Conservation (phyloP, 1,140 invertebrate species). For the Pseudobourletiella spinata region DNA sequence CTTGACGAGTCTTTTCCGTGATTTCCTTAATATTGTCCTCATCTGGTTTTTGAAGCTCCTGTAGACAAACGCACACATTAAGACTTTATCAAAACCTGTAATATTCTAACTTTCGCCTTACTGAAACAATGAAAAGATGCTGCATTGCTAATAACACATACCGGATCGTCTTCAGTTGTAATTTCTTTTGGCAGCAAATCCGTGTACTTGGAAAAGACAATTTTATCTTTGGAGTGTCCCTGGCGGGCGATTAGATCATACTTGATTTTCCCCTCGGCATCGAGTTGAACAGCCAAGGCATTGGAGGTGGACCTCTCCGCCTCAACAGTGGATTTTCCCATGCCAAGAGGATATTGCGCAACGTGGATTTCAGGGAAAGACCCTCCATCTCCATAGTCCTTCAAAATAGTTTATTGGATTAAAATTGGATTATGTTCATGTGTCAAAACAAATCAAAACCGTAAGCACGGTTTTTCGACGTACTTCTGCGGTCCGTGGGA, state of each 20-base stretch:
- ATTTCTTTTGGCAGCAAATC: conserved; percentile 92
- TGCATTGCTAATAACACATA: conserved; percentile 8
- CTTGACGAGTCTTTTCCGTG: conserved; percentile 72
- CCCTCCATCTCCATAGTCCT: conserved; percentile 89
- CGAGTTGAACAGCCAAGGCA: conserved; percentile 85
- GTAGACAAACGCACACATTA: not conserved
- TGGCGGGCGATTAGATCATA: conserved; percentile 93
- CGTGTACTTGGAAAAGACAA: conserved; percentile 90
- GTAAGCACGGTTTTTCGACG: not conserved
- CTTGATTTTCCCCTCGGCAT: conserved; percentile 89
- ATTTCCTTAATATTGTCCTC: conserved; percentile 77
- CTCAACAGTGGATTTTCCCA: conserved; percentile 53
- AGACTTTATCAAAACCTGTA: not conserved
- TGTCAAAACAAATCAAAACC: not conserved
- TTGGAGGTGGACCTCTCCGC: conserved; percentile 70
- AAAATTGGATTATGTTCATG: conserved; percentile 6
- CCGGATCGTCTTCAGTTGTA: conserved; percentile 79
- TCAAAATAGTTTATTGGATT: conserved; percentile 12
- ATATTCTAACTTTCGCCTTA: not conserved
- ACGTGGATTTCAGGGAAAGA: conserved; percentile 97
- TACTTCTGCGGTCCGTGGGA: conserved; percentile 77
- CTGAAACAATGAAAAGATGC: too few relatives aligned
- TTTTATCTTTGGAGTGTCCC: conserved; percentile 93
- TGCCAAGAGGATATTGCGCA: conserved; percentile 89
- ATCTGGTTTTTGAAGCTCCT: conserved; percentile 66